A percentile compares a stretch with the other conserved stretches of the same genome.
phyloP scores from a whole-genome alignment of 2,888 invertebrate genomes.

The Eupeodes luniger region DNA sequence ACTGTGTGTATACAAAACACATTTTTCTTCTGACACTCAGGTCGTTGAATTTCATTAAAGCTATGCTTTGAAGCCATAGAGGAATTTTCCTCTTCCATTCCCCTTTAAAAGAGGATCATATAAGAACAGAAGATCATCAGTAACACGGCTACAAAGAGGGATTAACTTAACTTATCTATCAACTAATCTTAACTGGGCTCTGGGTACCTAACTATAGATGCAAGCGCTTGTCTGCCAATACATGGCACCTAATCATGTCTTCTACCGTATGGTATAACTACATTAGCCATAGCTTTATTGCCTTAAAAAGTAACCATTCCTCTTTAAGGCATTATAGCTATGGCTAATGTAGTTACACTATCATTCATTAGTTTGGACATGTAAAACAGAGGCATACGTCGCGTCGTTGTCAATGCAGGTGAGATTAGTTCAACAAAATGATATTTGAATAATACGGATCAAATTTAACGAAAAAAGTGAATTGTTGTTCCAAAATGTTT shows the following conservation, averaged over 20 bases:
- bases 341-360: no score
- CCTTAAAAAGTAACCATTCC: conserved; percentile 33
- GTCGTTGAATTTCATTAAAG: conserved; percentile 65
- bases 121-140: conserved; percentile 14
- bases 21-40: conserved; percentile 59
- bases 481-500: not conserved
- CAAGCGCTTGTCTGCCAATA: conserved; percentile 38
- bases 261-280: conserved; percentile 50
- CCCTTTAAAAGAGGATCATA: conserved; percentile 27
- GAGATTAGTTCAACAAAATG: conserved; percentile 10
- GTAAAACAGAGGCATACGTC: conserved; percentile 55
- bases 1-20: conserved; percentile 22
- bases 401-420: conserved; percentile 57
- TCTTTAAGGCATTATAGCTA: not conserved
- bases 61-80: conserved; percentile 12
- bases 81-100: not conserved
- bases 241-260: conserved; percentile 62
- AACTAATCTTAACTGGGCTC: conserved; percentile 61
- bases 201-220: conserved; percentile 23
- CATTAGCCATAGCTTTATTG: conserved; percentile 43
- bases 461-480: conserved; percentile 34
- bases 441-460: conserved; percentile 24
- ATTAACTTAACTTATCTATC: conserved; percentile 66
- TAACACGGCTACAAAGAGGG: conserved; percentile 42
- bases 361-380: conserved; percentile 64